Evolutionary conservation across 2,797 vertebrate species (phyloP).

Genomic region (Schizopygopsis malacanthus): DNA sequence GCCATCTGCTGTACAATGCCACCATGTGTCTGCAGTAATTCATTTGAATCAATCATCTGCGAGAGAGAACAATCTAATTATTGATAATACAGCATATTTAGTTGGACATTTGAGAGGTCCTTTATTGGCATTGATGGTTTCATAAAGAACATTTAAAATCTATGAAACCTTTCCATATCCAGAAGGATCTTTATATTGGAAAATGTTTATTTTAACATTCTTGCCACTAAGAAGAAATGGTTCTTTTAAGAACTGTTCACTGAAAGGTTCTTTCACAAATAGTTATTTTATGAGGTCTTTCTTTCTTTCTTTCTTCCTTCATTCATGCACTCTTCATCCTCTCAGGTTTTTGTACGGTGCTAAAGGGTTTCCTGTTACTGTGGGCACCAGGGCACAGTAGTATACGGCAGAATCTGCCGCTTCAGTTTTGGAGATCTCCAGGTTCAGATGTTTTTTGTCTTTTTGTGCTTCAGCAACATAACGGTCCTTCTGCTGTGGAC

Average conservation of each 20-base stretch:
- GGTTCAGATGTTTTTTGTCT: neutral
- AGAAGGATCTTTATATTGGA: no score
- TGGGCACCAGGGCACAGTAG: conserved; percentile 16
- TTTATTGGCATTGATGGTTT: no score
- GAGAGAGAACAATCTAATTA: neutral
- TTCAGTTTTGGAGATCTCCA: conserved; percentile 47
- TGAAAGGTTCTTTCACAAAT: no score
- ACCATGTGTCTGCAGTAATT: neutral
- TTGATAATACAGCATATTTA: no score
- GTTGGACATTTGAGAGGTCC: no score
- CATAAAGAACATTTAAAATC: no score
- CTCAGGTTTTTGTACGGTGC: conserved; percentile 39
- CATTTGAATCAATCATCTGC: neutral
- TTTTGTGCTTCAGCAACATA: neutral
- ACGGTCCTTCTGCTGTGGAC: neutral
- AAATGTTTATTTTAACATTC: no score
- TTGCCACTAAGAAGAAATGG: no score
- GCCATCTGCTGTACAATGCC: neutral
- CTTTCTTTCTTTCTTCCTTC: no score
- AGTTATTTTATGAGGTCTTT: no score
- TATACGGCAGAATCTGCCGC: conserved; percentile 38
- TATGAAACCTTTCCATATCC: no score
- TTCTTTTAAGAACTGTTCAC: no score
- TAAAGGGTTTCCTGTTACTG: conserved; percentile 40
- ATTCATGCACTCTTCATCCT: neutral